Evolutionary conservation across 2,888 invertebrate species (phyloP), one percentile per base, ranked within the genome.

Genomic region (Netelia virgata): DNA sequence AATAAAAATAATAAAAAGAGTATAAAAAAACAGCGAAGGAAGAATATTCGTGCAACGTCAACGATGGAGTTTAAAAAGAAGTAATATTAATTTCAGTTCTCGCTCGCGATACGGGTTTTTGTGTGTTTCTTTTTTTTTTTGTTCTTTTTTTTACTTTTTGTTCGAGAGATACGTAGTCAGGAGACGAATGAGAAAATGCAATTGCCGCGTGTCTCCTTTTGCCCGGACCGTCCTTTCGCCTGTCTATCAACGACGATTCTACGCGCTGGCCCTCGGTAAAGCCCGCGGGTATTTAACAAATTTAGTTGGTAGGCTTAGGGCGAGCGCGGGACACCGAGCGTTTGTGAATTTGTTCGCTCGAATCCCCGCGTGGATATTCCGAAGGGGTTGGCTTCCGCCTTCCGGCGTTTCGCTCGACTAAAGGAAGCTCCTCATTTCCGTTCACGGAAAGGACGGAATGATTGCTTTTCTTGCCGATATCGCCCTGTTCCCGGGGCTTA

Each of bases 361-460:
- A 81, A 84, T 84, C 63, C 81, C 36, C 55, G 50, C 64, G 47
- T 74, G 74, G 61, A 79, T 85, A 82, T 85, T 73, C 82, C 68
- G 64, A 66, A 57, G 28, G 53, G 41, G 43, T 47, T 79, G 66
- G 64, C 78, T 74, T 78, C 50, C 53, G 66, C 69, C 28, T 82
- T 82, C 75, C 84, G 82, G 82, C 61, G 43, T 74, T 83, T 80
- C 66, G 50, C 20, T 57, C 75, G 47, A 59, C 78, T 61, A 14
- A 50, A 77, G 82, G 79, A 75, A 82, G 66, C 69, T 66, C 16
- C 64, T 75, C 59, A 79, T 82, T 85, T 85, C 85, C 79, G 77
- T 78, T 57, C n/a, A 70, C 64, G 64, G 69, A 23, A 36, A 18
- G 68, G 16, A 41, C 18, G 1, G 18, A 47, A 66, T 36, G 47